phyloP scores from a whole-genome alignment of 2,113 vertebrate species.

The Lophochroa leadbeateri region DNA sequence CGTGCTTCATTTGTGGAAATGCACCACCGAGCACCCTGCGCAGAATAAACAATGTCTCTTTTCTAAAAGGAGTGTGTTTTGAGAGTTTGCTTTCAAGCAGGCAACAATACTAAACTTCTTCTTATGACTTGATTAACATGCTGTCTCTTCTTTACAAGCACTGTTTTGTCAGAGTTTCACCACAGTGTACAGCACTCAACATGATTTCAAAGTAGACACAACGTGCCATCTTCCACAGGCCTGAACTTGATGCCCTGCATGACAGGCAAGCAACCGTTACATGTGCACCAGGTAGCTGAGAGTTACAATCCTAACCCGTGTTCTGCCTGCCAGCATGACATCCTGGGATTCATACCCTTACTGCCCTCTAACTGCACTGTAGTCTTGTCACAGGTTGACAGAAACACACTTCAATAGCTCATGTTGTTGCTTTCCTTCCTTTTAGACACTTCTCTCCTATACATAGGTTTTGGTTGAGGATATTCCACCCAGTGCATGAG shows the following conservation, averaged over 20 bases:
- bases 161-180: neutral
- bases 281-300: neutral
- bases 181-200: accelerated
- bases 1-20: neutral
- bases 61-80: neutral
- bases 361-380: neutral
- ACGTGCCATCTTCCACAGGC: accelerated
- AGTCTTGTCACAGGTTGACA: neutral
- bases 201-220: neutral
- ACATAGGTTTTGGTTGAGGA: neutral
- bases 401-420: neutral
- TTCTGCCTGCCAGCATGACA: neutral
- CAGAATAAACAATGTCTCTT: neutral
- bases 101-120: neutral
- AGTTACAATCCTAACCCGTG: neutral
- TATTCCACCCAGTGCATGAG: neutral
- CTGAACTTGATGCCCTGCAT: neutral
- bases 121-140: neutral
- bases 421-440: neutral
- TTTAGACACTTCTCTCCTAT: neutral
- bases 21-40: neutral
- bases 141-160: neutral
- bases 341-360: neutral
- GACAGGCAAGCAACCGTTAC: neutral
- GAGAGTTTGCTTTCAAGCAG: neutral